Conservation (phyloP, 2,797 vertebrate species). For the Molossus alvarezi region DNA sequence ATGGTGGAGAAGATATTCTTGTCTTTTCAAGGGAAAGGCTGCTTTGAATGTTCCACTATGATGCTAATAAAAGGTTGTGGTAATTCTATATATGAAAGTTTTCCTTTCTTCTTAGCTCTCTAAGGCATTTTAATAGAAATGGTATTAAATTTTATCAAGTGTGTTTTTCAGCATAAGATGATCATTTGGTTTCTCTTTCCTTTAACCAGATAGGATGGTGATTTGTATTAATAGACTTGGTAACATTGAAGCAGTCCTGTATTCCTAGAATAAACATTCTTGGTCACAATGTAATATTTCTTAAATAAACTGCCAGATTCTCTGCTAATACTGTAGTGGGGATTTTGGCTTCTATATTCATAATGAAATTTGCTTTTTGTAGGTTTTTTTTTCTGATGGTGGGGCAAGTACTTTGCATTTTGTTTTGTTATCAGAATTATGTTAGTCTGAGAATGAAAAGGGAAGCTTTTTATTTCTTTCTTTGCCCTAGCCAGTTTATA, state of each 20-base stretch:
- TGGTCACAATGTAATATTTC: not conserved
- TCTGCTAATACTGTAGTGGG: slow-evolving; percentile 2
- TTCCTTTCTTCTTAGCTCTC: not conserved
- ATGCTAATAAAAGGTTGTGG: not conserved
- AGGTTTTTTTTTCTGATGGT: not conserved
- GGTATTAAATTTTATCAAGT: slow-evolving; percentile 15
- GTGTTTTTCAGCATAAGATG: not conserved
- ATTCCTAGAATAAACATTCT: slow-evolving; percentile 6
- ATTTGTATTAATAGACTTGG: slow-evolving; percentile 19
- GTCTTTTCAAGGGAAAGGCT: slow-evolving; percentile 5
- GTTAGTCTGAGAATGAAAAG: slow-evolving; percentile 43
- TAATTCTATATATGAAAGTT: slow-evolving; percentile 4
- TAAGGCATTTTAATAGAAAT: slow-evolving; percentile 10
- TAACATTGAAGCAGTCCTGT: not conserved
- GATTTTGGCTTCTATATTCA: slow-evolving; percentile 38
- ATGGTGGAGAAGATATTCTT: not conserved
- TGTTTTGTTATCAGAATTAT: slow-evolving; percentile 17
- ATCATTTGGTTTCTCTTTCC: slow-evolving; percentile 39
- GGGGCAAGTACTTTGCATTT: not conserved
- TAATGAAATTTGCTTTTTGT: slow-evolving; percentile 41
- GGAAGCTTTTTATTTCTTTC: not conserved
- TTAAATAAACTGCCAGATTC: not conserved
- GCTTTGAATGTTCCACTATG: slow-evolving; percentile 17
- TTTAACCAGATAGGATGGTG: slow-evolving; percentile 28
- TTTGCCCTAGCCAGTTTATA: slow-evolving; percentile 11